Conservation (phyloP, 23 tunicate genomes). For the Styela plicata region DNA sequence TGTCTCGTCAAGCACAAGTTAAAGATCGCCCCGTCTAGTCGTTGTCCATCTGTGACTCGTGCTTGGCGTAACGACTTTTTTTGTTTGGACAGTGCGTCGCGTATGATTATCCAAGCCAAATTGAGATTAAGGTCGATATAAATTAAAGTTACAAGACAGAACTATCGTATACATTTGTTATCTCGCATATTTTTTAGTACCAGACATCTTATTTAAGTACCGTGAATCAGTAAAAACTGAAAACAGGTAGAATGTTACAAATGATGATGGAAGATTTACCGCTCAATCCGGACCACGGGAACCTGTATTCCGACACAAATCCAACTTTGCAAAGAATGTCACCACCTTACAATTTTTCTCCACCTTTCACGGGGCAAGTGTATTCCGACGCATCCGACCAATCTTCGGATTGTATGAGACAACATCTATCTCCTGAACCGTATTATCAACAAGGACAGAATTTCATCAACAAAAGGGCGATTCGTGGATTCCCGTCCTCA, state of each 20-base stretch:
- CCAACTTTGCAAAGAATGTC: neutral
- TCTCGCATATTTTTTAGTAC: no score
- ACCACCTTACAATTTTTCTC: neutral
- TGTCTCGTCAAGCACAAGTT: no score
- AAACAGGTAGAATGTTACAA: constrained; percentile 19
- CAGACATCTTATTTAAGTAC: no score
- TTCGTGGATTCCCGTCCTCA: neutral
- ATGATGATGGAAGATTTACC: constrained; percentile 33
- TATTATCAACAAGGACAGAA: neutral
- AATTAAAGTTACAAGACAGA: no score
- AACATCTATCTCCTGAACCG: neutral
- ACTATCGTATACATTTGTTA: no score
- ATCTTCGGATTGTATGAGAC: neutral
- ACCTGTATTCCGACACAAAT: neutral
- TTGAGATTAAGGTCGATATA: no score
- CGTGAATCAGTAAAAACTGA: no score
- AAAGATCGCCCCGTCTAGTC: no score
- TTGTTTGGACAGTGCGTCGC: no score
- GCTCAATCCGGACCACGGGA: neutral
- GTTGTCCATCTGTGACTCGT: no score
- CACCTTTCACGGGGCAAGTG: neutral
- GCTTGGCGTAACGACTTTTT: no score
- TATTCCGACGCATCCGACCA: neutral
- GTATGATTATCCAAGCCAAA: no score
- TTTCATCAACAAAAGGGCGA: neutral